Evolutionary conservation across 2,888 invertebrate genomes (phyloP), one percentile per base, ranked within the genome.

Genomic region (Antitype chi): DNA sequence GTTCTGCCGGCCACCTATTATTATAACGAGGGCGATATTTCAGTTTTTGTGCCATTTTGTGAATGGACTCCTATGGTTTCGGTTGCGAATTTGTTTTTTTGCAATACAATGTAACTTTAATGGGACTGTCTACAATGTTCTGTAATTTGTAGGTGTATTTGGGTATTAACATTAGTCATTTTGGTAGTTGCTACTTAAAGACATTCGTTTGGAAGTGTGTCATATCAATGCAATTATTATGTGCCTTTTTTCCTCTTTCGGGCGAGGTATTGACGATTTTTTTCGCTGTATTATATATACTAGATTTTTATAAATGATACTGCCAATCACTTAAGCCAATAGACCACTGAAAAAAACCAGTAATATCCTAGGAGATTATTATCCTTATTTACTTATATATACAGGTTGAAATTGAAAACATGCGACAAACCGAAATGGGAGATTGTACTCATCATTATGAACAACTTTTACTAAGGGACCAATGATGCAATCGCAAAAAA

Each of bases 41-140:
- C 87, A 90, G 91, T 94, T 95, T 95, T 95, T 95, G 92, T 91
- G 89, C 90, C 89, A 91, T 90, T 94, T 92, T n/a, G 91, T 95
- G 94, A 94, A 96, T 95, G 94, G 87, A 89, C 78, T 88, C 83
- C 88, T 85, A 91, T 90, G 89, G 91, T 90, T 91, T 90, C 93
- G 91, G 94, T 94, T 94, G 94, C 93, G 88, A 93, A 92, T 93
- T 91, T 85, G 91, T 88, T 89, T 91, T 90, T 90, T 89, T 87
- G 85, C 86, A 80, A 89, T 87, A 89, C 89, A 84, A 81, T 85
- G 85, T 86, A 82, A 84, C 71, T 77, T 90, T 86, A 86, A 89
- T 88, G 80, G 80, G 78, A 70, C 70, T 79, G 82, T 81, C 84
- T 89, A 87, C 84, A 86, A 87, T 92, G 89, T 92, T 92, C 89